Evolutionary conservation across 2,888 invertebrate genomes (phyloP).

Genomic region (Sympetrum striolatum): DNA sequence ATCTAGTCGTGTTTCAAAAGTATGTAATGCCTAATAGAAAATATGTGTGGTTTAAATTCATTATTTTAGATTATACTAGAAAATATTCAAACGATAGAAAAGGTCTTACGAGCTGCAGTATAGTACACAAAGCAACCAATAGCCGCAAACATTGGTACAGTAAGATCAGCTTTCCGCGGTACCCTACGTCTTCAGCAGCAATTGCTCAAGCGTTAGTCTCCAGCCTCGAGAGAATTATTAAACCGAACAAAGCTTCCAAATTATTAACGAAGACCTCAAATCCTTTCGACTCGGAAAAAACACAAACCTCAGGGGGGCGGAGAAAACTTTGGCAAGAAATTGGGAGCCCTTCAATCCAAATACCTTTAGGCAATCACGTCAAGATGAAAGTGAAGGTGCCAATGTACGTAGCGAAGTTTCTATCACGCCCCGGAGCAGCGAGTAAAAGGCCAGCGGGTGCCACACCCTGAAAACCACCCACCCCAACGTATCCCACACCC

Average conservation of each 20-base stretch:
- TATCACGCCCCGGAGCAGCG: constrained; percentile 17
- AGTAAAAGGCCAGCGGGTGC: constrained; percentile 30
- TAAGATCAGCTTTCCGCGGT: no score
- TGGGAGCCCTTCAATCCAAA: constrained; percentile 14
- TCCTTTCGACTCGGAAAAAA: neutral
- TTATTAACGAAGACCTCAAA: neutral
- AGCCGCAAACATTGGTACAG: no score
- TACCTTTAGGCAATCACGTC: constrained; percentile 12
- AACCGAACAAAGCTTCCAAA: neutral
- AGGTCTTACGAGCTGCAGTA: no score
- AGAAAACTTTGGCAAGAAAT: constrained; percentile 10
- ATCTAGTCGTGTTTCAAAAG: no score
- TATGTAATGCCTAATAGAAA: no score
- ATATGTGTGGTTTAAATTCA: no score
- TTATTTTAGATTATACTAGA: no score
- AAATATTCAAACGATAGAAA: no score
- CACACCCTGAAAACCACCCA: neutral
- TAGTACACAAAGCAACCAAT: no score
- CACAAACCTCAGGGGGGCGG: neutral
- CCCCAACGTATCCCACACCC: neutral
- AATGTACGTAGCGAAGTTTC: constrained; percentile 8
- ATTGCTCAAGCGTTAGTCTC: neutral
- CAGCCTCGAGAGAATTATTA: neutral
- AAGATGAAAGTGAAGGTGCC: constrained; percentile 32
- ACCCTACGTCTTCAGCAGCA: neutral